Percentiles rank a stretch among this genome's conserved stretches.
phyloP scores from a whole-genome alignment of 1,140 invertebrate genomes.

The Chionoecetes opilio region DNA sequence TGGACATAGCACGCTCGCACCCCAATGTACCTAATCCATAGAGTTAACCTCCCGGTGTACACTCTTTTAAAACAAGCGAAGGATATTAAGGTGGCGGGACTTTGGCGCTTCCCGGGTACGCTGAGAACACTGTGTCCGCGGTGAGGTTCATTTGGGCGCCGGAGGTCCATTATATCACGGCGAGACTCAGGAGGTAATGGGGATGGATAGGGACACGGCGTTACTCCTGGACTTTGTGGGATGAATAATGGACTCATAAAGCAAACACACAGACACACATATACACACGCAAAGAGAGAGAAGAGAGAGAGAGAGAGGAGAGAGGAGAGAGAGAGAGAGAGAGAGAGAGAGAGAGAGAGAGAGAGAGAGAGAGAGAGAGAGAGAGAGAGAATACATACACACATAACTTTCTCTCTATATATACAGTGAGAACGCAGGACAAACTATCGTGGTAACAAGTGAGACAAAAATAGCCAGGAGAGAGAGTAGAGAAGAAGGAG shows the following conservation, averaged over 20 bases:
- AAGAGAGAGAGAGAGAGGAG: too few species aligned
- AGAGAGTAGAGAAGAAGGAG: too few species aligned
- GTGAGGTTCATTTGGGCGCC: neutral
- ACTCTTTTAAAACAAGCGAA: neutral
- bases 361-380: too few species aligned
- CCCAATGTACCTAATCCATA: neutral
- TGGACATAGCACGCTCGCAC: neutral
- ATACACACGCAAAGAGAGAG: neutral
- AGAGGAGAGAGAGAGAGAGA: too few species aligned
- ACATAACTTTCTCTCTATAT: too few species aligned
- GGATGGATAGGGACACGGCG: neutral
- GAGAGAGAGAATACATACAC: too few species aligned
- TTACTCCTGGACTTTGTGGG: conserved; percentile 27
- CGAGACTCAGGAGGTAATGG: neutral
- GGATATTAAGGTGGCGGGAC: neutral
- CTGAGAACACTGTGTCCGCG: too few species aligned
- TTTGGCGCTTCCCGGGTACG: neutral
- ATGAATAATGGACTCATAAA: conserved; percentile 21
- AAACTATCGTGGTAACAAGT: too few species aligned
- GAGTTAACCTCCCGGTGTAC: conserved; percentile 16
- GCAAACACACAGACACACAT: neutral
- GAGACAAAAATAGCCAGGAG: too few species aligned
- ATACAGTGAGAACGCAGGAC: too few species aligned
- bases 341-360: too few species aligned
- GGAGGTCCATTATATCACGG: conserved; percentile 6